Evolutionary conservation across 2,888 invertebrate genomes (phyloP).

Genomic region (Pseudolycoriella hygida): DNA sequence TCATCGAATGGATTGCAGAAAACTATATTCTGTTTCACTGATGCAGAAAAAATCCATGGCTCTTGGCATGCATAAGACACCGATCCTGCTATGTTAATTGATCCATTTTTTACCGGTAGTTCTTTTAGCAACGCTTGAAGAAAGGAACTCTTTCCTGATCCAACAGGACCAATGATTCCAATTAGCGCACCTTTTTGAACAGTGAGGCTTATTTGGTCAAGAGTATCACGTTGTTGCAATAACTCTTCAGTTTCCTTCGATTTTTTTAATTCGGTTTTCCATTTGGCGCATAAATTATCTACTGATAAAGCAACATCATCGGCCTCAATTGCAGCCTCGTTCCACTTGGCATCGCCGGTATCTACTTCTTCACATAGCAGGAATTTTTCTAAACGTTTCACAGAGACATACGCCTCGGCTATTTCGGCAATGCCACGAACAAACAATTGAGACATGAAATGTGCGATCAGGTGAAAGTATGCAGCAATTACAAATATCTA

Average conservation of each 20-base stretch:
- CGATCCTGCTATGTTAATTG: conserved; percentile 41
- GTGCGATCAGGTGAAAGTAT: conserved; percentile 34
- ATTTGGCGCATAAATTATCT: background rate
- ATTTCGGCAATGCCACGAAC: conserved; percentile 55
- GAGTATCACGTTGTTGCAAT: no score
- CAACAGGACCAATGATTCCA: conserved; percentile 58
- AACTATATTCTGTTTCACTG: conserved; percentile 69
- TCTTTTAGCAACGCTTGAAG: conserved; percentile 56
- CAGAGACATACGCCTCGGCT: conserved; percentile 62
- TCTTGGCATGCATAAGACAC: conserved; percentile 67
- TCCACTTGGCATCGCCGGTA: conserved; percentile 6
- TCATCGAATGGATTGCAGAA: conserved; percentile 39
- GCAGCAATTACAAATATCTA: conserved; percentile 36
- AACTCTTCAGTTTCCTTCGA: conserved; percentile 14
- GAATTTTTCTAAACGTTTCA: conserved; percentile 40
- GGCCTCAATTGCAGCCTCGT: background rate
- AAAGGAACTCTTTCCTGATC: conserved; percentile 53
- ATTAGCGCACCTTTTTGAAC: conserved; percentile 40
- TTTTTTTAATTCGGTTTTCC: conserved; percentile 2
- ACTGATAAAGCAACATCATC: background rate
- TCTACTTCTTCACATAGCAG: conserved; percentile 25
- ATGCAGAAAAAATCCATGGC: conserved; percentile 65
- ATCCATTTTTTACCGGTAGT: conserved; percentile 35
- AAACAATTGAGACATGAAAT: conserved; percentile 39
- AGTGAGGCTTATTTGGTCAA: conserved; percentile 35